Conservation (phyloP, 2,113 vertebrate genomes). For the Pteronura brasiliensis region DNA sequence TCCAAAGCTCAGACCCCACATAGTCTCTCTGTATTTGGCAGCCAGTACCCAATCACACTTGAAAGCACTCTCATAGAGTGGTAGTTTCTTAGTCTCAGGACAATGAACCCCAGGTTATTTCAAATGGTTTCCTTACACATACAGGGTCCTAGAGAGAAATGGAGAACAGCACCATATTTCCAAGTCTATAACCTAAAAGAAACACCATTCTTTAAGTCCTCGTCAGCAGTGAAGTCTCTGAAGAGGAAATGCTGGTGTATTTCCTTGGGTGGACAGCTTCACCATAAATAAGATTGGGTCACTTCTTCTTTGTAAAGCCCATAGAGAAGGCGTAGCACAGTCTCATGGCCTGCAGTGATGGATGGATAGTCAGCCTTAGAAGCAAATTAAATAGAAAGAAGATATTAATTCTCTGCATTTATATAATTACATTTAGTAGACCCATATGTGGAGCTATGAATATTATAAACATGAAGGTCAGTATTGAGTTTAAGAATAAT, state of each 20-base stretch:
- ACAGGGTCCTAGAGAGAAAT: background rate
- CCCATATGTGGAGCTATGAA: background rate
- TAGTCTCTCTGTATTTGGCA: background rate
- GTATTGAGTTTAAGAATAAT: background rate
- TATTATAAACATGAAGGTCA: background rate
- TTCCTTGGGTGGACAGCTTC: background rate
- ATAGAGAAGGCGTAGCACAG: rapidly evolving
- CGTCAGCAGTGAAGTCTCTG: background rate
- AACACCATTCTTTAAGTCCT: background rate
- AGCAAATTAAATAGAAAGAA: background rate
- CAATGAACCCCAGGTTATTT: background rate
- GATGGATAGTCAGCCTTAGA: background rate
- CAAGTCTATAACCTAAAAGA: background rate
- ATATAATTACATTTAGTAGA: background rate
- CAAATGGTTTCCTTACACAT: background rate
- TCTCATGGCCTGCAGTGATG: background rate
- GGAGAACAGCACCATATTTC: background rate
- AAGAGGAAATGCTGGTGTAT: background rate
- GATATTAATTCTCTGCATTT: background rate
- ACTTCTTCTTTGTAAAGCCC: background rate
- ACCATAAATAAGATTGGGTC: background rate
- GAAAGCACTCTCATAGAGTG: background rate
- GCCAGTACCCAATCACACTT: background rate
- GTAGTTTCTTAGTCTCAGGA: background rate
- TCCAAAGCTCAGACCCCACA: background rate